A percentile compares a stretch with the other conserved stretches of the same genome.
Conservation (phyloP, 2,113 vertebrate genomes). For the Menura novaehollandiae region DNA sequence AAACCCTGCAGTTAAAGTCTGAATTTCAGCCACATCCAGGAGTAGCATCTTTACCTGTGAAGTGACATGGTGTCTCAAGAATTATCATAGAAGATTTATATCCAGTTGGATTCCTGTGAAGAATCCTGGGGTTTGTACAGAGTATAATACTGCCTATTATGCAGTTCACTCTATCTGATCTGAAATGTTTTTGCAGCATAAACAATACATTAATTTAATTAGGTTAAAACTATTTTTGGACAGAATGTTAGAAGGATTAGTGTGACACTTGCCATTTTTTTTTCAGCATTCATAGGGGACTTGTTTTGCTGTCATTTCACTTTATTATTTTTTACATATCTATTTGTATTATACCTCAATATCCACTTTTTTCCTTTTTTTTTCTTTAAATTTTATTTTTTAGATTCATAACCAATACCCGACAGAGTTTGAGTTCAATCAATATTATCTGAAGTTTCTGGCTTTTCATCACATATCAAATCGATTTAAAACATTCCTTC, state of each 20-base stretch:
- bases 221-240: neutral
- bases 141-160: neutral
- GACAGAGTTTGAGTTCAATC: slow-evolving; percentile 98
- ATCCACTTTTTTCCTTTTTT: neutral
- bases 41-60: neutral
- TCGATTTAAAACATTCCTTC: slow-evolving; percentile 97
- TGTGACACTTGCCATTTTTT: neutral
- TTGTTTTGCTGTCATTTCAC: slow-evolving; percentile 11
- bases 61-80: neutral
- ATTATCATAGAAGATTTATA: neutral
- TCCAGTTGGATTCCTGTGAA: neutral
- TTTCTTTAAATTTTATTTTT: slow-evolving; percentile 1
- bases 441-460: slow-evolving; percentile 96
- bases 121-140: neutral
- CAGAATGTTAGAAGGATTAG: neutral
- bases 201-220: neutral
- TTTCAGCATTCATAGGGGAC: neutral
- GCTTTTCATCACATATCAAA: slow-evolving; percentile 97
- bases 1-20: neutral
- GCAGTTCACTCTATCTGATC: neutral
- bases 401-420: slow-evolving; percentile 94
- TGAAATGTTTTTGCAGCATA: neutral
- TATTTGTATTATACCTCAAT: neutral
- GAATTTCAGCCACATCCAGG: neutral
- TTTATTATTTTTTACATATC: neutral